Conservation (phyloP, 2,113 vertebrate species). For the Arenaria interpres region DNA sequence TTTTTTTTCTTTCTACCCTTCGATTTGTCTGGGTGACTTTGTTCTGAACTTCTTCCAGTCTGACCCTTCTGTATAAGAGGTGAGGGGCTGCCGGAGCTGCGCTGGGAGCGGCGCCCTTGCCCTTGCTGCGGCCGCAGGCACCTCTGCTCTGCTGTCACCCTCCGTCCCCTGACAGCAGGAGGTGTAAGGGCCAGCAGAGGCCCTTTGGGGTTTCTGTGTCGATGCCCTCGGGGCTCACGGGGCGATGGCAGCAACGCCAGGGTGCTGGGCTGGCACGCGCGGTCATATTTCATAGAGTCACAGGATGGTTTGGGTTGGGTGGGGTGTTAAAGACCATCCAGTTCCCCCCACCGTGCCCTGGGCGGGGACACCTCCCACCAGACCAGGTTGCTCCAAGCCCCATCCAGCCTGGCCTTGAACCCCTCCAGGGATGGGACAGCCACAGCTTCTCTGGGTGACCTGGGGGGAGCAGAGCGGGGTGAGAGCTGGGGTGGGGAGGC, state of each 20-base stretch:
- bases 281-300: neutral
- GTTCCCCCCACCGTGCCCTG: neutral
- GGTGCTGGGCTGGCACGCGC: rapidly evolving
- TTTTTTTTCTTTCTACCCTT: neutral
- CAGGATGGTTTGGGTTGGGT: neutral
- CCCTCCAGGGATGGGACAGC: too few relatives aligned
- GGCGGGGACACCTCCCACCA: neutral
- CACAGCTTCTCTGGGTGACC: neutral
- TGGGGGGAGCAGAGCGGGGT: neutral
- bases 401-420: neutral
- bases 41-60: neutral
- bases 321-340: neutral
- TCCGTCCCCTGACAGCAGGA: neutral
- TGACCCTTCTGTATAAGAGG: neutral
- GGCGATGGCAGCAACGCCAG: neutral
- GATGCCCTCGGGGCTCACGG: neutral
- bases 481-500: neutral
- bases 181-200: neutral
- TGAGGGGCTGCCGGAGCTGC: neutral
- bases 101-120: neutral
- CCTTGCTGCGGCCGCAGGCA: neutral
- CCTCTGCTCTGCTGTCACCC: neutral
- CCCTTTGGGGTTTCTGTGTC: neutral
- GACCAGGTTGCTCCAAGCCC: neutral
- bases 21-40: neutral